These are phyloP conservation scores for Megalops cyprinoides DNA, from an alignment of 2,797 vertebrate species.

Conservation along the genomic window DNA sequence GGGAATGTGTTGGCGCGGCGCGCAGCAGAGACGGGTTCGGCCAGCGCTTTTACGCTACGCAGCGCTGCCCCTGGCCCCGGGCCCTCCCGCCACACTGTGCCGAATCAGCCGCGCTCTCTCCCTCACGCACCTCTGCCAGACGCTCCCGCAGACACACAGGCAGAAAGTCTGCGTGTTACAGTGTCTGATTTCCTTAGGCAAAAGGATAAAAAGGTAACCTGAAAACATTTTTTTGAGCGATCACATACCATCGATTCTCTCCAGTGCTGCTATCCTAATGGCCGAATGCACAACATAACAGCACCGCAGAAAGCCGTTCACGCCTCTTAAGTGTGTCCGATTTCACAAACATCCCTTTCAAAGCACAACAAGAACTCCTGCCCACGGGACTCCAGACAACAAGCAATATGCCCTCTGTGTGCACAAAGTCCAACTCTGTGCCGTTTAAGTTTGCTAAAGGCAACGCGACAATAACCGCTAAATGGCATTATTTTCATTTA, in stretches of 20 bases:
- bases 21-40: background rate
- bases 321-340: too few species aligned
- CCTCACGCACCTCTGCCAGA: constrained; percentile 8
- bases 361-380: too few species aligned
- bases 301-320: too few species aligned
- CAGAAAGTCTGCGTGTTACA: constrained; percentile 64
- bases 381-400: too few species aligned
- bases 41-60: background rate
- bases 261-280: too few species aligned
- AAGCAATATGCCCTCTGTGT: too few species aligned
- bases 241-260: constrained; percentile 43
- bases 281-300: too few species aligned
- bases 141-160: constrained; percentile 58
- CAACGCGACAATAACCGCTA: too few species aligned
- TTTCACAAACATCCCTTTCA: too few species aligned
- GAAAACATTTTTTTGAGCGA: constrained; percentile 59
- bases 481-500: too few species aligned
- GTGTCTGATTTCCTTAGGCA: constrained; percentile 63
- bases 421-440: too few species aligned
- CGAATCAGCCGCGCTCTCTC: constrained; percentile 6
- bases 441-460: too few species aligned
- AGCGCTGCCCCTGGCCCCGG: background rate
- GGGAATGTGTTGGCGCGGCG: background rate
- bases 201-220: constrained; percentile 46
- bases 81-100: background rate